Conservation (phyloP, 2,797 vertebrate genomes). For the Tenualosa ilisha region DNA sequence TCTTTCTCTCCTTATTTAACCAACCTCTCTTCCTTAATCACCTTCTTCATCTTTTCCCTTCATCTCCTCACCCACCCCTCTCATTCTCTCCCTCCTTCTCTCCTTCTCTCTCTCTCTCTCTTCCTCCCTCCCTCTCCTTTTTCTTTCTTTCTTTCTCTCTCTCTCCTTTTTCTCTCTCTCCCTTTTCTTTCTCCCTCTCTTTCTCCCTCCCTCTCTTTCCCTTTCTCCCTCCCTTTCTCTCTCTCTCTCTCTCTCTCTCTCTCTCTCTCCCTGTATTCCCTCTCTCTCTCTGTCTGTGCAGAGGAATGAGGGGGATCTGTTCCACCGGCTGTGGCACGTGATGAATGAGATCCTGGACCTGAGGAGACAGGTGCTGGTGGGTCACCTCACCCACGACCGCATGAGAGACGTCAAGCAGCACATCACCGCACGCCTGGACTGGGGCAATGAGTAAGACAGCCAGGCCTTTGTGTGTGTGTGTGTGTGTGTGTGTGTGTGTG, state of each 20-base stretch:
- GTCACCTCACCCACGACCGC: conserved; percentile 94
- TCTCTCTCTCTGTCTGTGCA: conserved; percentile 52
- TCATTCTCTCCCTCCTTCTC: conserved; percentile 11
- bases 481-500: conserved; percentile 12
- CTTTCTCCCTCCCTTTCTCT: not conserved
- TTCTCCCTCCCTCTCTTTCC: not conserved
- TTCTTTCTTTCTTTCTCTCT: not conserved
- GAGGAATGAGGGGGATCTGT: conserved; percentile 97
- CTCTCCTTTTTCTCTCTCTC: not conserved
- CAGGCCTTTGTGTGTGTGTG: not conserved
- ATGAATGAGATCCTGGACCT: conserved; percentile 99
- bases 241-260: not conserved
- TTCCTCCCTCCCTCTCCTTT: not conserved
- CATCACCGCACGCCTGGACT: conserved; percentile 95
- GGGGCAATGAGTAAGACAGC: conserved; percentile 95
- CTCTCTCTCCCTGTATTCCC: not conserved
- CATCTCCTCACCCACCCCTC: not conserved
- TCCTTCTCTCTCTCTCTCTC: not conserved
- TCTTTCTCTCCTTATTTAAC: too few relatives aligned
- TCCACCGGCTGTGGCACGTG: conserved; percentile 97
- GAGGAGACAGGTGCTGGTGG: conserved; percentile 91
- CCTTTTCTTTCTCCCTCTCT: not conserved
- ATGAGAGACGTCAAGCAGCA: conserved; percentile 97
- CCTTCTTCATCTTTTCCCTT: too few relatives aligned
- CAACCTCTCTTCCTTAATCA: not conserved